Evolutionary conservation across 2,113 vertebrate genomes (phyloP), one percentile per base, ranked within the genome.

Genomic region (Otis tarda): DNA sequence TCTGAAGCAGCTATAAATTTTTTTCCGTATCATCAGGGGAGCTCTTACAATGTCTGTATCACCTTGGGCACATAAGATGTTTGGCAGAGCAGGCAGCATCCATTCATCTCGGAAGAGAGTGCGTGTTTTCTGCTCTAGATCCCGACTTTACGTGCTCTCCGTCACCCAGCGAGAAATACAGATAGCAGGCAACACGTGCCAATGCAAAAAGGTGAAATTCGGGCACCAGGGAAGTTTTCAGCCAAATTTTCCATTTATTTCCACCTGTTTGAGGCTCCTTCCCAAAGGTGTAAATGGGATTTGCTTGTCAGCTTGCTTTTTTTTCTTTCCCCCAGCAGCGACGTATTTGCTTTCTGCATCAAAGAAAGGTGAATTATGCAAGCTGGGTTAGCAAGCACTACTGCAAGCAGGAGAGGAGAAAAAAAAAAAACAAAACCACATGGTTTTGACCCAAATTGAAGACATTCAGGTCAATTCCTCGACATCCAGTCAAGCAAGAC

Each of bases 1-100:
- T 68, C 31, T 53, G 69, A 87, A 87, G 87, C 64, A 17, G 41
- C 83, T 10, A 81, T 94, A 84, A 84, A 78, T 90, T 85, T 73
- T 89, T 73, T 39, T 45, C 23, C 0, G 41, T 73, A 59, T 77
- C 56, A 65, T 90, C 93, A 67, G 39, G 83, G 87, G 94, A 95
- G 87, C 90, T 90, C 55, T 95, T 88, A 87, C 24, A 43, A 73
- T 21, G 45, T 45, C 79, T 85, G 87, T 69, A 87, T 88, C 93
- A 85, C 83, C 95, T 80, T 81, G 87, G 87, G 90, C 87, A 50
- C 80, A 33, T 31, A 53, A 77, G 55, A 83, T 63, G 78, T 73
- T 90, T 57, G 22, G 12, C 28, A 64, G 75, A 94, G 78, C 82
- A 6, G 69, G 73, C 22, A 71, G 35, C 53, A 75, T 77, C 73